Conservation (phyloP, 2,888 invertebrate genomes). For the Petrophora chlorosata region DNA sequence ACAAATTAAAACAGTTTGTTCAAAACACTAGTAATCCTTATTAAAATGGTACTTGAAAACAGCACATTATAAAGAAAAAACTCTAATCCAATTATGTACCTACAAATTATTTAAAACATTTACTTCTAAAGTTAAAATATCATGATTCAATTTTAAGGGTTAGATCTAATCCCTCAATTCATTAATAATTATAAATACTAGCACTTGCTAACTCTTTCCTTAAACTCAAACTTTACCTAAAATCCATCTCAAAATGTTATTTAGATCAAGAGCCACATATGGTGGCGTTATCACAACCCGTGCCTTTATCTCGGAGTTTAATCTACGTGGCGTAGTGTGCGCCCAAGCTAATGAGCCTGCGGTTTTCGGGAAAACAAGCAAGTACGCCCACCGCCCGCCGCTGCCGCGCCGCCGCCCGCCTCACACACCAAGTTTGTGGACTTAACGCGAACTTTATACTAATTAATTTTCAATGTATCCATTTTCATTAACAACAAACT, state of each 20-base stretch:
- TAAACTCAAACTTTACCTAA: constrained; percentile 41
- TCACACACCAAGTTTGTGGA: constrained; percentile 54
- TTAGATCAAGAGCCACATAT: constrained; percentile 49
- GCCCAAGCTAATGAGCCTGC: constrained; percentile 79
- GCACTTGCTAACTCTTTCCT: too few relatives aligned
- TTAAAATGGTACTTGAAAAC: too few relatives aligned
- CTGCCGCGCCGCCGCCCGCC: constrained; percentile 42
- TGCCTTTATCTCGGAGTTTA: constrained; percentile 72
- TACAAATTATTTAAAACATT: too few relatives aligned
- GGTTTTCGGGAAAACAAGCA: constrained; percentile 75
- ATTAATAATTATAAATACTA: too few relatives aligned
- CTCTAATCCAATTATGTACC: too few relatives aligned
- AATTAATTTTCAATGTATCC: constrained; percentile 56
- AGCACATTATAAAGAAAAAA: too few relatives aligned
- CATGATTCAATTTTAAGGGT: too few relatives aligned
- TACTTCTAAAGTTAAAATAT: too few relatives aligned
- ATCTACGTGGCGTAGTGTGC: constrained; percentile 74
- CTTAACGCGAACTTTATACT: constrained; percentile 66
- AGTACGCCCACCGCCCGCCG: constrained; percentile 44
- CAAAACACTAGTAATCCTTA: too few relatives aligned
- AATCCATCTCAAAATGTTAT: constrained; percentile 45
- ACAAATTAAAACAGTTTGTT: too few relatives aligned
- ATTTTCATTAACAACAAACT: constrained; percentile 12
- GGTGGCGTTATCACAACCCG: constrained; percentile 65
- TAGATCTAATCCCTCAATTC: too few relatives aligned